Evolutionary conservation across 2,113 vertebrate species (phyloP).

Genomic region (Cyprinodon tularosa): DNA sequence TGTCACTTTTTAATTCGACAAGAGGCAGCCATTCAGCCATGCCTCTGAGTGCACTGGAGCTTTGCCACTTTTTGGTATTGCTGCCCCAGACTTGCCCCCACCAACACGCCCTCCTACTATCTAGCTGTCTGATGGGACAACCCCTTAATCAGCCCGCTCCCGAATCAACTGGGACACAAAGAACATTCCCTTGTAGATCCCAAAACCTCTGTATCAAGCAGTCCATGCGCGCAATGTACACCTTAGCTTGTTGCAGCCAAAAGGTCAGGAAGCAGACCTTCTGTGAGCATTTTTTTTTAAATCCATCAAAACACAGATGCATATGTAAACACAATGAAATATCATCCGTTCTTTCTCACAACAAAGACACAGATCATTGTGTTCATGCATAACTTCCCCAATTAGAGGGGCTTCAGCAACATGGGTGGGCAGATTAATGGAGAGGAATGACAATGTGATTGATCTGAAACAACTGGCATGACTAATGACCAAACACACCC

Average conservation of each 20-base stretch:
- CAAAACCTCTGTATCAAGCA: conserved; percentile 10
- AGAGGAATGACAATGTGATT: conserved; percentile 10
- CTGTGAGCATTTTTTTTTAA: no score
- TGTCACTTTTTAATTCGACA: conserved; percentile 45
- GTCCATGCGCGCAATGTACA: conserved; percentile 27
- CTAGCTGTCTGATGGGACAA: conserved; percentile 45
- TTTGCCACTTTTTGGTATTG: conserved; percentile 28
- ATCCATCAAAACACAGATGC: conserved; percentile 11
- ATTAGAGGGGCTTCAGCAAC: conserved; percentile 16
- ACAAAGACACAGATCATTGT: conserved; percentile 26
- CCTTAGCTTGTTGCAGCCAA: conserved; percentile 30
- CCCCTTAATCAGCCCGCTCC: conserved; percentile 23
- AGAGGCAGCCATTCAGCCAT: conserved; percentile 31
- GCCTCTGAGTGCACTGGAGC: conserved; percentile 28
- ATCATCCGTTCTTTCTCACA: conserved; percentile 24
- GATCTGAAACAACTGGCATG: conserved; percentile 22
- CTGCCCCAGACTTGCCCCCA: conserved; percentile 66
- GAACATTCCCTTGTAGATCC: conserved; percentile 39
- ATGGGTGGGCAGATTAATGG: conserved; percentile 29
- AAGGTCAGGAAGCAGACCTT: neutral
- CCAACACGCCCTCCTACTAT: conserved; percentile 21
- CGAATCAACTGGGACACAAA: conserved; percentile 62
- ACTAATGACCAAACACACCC: conserved; percentile 5
- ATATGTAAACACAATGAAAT: conserved; percentile 2
- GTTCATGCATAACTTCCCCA: conserved; percentile 30